Percentiles rank a stretch among this genome's conserved stretches.
phyloP scores from a whole-genome alignment of 2,113 vertebrate species.

The Odocoileus virginianus region DNA sequence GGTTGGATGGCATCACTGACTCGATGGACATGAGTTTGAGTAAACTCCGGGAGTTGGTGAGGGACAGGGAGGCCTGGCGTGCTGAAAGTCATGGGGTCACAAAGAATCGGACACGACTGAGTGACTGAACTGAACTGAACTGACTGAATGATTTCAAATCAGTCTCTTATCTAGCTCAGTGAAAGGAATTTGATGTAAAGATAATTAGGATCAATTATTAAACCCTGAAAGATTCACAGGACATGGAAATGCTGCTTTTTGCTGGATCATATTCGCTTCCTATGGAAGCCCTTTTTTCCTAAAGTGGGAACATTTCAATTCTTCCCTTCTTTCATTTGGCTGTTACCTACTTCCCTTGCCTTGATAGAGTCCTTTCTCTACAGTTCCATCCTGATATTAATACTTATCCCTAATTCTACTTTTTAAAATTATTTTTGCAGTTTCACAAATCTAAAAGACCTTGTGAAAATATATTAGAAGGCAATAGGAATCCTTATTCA shows the following conservation, averaged over 20 bases:
- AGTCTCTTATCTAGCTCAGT: neutral
- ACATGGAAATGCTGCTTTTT: neutral
- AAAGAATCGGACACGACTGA: too few relatives aligned
- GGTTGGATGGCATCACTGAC: too few relatives aligned
- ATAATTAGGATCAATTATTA: neutral
- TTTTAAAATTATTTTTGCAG: neutral
- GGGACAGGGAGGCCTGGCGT: too few relatives aligned
- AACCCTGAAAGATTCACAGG: neutral
- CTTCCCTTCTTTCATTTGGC: neutral
- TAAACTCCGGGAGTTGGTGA: too few relatives aligned
- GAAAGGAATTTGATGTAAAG: neutral
- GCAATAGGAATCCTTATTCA: neutral
- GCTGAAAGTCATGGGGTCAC: too few relatives aligned
- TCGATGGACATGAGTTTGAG: too few relatives aligned
- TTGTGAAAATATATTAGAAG: neutral
- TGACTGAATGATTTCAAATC: neutral
- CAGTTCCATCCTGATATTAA: neutral
- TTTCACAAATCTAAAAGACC: neutral
- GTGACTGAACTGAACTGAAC: too few relatives aligned
- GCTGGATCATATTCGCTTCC: neutral
- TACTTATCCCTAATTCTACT: neutral
- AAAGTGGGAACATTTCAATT: neutral
- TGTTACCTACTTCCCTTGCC: neutral
- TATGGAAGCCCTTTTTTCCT: neutral
- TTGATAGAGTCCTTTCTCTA: neutral